phyloP scores from a whole-genome alignment of 2,888 invertebrate species.

The Tortrix viridana region DNA sequence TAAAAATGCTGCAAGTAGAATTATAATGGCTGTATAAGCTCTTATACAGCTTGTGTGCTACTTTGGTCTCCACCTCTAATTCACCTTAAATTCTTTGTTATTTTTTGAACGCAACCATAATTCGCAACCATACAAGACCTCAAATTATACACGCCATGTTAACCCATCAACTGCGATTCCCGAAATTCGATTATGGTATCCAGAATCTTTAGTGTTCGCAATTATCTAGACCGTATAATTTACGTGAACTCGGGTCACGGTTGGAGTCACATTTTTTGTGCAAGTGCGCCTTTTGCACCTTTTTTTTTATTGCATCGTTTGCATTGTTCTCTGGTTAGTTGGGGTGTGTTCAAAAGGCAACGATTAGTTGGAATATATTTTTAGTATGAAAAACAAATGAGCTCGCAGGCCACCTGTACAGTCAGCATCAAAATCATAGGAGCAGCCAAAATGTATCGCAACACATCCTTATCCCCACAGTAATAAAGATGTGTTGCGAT shows the following conservation, averaged over 20 bases:
- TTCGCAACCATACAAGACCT: constrained; percentile 3
- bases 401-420: too few species aligned
- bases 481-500: too few species aligned
- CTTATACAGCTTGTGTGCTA: too few species aligned
- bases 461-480: too few species aligned
- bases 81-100: too few species aligned
- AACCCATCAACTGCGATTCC: constrained; percentile 19
- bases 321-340: constrained; percentile 65
- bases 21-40: too few species aligned
- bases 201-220: background rate
- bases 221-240: constrained; percentile 38
- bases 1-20: too few species aligned
- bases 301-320: constrained; percentile 64
- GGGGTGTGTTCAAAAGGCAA: constrained; percentile 48
- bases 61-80: too few species aligned
- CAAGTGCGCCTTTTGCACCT: constrained; percentile 54
- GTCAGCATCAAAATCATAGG: too few species aligned
- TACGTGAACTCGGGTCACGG: constrained; percentile 39
- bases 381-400: too few species aligned
- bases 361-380: too few species aligned
- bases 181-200: constrained; percentile 8
- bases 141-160: constrained; percentile 13
- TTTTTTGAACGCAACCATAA: background rate
- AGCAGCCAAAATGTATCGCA: too few species aligned
- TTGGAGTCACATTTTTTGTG: constrained; percentile 51